Conservation (phyloP, 2,888 invertebrate species). For the Dermolepida albohirtum region DNA sequence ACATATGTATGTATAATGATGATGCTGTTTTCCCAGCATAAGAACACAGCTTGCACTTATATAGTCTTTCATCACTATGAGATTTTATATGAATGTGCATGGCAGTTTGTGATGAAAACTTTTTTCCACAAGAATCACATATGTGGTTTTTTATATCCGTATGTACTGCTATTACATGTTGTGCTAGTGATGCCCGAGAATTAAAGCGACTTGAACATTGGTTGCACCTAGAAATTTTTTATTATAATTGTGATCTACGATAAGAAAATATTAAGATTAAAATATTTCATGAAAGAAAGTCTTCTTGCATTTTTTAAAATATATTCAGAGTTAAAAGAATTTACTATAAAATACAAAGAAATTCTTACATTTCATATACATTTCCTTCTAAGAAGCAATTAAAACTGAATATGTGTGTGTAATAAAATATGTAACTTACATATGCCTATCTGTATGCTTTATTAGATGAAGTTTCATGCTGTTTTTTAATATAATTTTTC, state of each 20-base stretch:
- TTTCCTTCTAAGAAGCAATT: too few relatives aligned
- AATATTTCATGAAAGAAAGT: not conserved
- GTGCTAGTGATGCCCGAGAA: conserved; percentile 53
- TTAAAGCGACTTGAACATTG: conserved; percentile 54
- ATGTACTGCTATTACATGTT: conserved; percentile 56
- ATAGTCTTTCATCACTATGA: conserved; percentile 55
- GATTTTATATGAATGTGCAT: conserved; percentile 55
- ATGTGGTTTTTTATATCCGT: conserved; percentile 56
- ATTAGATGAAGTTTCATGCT: conserved; percentile 56
- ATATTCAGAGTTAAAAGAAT: too few relatives aligned
- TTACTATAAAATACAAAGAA: too few relatives aligned
- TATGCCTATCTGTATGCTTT: conserved; percentile 54
- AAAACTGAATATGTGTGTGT: too few relatives aligned
- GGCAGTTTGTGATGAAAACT: conserved; percentile 55
- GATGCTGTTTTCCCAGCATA: conserved; percentile 58
- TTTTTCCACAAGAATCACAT: conserved; percentile 57
- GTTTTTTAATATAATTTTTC: conserved; percentile 53
- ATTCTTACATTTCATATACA: too few relatives aligned
- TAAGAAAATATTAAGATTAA: too few relatives aligned
- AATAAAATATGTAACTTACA: conserved; percentile 47
- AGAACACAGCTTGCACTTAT: conserved; percentile 55
- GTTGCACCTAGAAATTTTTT: conserved; percentile 49
- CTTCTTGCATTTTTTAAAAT: too few relatives aligned
- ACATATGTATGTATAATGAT: conserved; percentile 57
- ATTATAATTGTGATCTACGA: too few relatives aligned